Evolutionary conservation across 2,113 vertebrate species (phyloP), one percentile per base, ranked within the genome.

Genomic region (Strigops habroptila): DNA sequence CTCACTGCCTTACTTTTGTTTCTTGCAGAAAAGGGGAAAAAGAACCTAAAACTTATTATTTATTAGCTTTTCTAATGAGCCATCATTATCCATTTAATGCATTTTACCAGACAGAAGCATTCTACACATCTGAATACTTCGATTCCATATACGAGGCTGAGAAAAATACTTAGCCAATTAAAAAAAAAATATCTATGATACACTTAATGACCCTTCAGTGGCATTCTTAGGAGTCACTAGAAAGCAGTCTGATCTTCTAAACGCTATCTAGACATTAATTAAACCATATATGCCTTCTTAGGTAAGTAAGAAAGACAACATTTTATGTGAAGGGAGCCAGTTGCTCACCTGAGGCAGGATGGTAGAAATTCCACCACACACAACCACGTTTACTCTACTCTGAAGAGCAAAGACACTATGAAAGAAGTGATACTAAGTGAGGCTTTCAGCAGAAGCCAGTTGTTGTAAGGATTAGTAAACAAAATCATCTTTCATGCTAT

Each of bases 381-480:
- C 60, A 75, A 21, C 21, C 51, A 71, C 0, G 0, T 44, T 78
- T 43, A 55, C 43, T 62, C 44, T 68, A 10, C 59, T 62, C 75
- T 44, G 44, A 81, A 88, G 52, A 67, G 64, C 65, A 86, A 59
- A 78, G 73, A 68, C 35, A 30, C 80, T 75, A 10, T 65, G 79
- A 68, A 67, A 82, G 52, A 82, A 52, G 35, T 65, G 73, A 83
- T 37, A 81, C 46, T 76, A 86, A 88, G 70, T 12, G 60, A 79
- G 15, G 14, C 48, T 93, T 91, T 82, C 64, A 92, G 81, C 83
- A 91, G 74, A 92, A 89, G 86, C 52, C 86, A 94, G 51, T 33
- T 87, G 86, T 39, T 92, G 48, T 88, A 92, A 86, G 62, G 79
- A 91, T 88, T 92, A 88, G 68, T 57, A 93, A 95, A 97, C 65